These are phyloP conservation scores for Parascotia fuliginaria DNA, from an alignment of 2,888 invertebrate species.

Conservation along the genomic window DNA sequence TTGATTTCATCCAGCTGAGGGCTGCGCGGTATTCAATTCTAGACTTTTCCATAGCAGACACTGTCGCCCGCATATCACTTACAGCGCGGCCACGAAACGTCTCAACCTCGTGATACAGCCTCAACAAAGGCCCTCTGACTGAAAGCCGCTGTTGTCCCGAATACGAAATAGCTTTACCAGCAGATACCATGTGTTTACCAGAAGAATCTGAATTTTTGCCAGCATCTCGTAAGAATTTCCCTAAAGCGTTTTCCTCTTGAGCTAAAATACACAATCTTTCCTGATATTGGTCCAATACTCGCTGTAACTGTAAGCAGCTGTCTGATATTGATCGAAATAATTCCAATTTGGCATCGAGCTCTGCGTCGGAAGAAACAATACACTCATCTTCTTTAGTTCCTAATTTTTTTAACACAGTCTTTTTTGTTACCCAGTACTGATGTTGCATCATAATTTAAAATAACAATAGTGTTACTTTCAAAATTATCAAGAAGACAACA, in stretches of 20 bases:
- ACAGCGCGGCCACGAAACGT: slow-evolving; percentile 98
- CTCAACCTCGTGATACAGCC: slow-evolving; percentile 98
- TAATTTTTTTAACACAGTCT: slow-evolving; percentile 95
- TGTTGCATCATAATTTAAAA: slow-evolving; percentile 90
- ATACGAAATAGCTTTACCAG: slow-evolving; percentile 94
- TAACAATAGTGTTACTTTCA: neutral
- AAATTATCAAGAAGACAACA: neutral
- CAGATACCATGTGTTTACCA: slow-evolving; percentile 82
- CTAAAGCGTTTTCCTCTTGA: slow-evolving; percentile 97
- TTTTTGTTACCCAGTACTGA: slow-evolving; percentile 99
- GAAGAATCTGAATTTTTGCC: slow-evolving; percentile 96
- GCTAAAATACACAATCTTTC: slow-evolving; percentile 96
- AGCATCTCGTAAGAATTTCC: slow-evolving; percentile 96
- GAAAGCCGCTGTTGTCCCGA: slow-evolving; percentile 97
- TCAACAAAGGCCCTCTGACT: slow-evolving; percentile 92
- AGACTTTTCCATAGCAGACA: slow-evolving; percentile 97
- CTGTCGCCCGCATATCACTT: slow-evolving; percentile 95
- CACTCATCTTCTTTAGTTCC: slow-evolving; percentile 99
- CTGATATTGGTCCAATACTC: slow-evolving; percentile 96
- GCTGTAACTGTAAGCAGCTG: slow-evolving; percentile 94
- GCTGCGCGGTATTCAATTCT: slow-evolving; percentile 98
- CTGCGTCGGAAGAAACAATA: slow-evolving; percentile 97
- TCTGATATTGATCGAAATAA: slow-evolving; percentile 96
- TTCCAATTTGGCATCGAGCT: slow-evolving; percentile 98
- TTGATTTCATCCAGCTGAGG: slow-evolving; percentile 99